phyloP scores from a whole-genome alignment of 1,140 invertebrate genomes.

The Trichonephila inaurata region DNA sequence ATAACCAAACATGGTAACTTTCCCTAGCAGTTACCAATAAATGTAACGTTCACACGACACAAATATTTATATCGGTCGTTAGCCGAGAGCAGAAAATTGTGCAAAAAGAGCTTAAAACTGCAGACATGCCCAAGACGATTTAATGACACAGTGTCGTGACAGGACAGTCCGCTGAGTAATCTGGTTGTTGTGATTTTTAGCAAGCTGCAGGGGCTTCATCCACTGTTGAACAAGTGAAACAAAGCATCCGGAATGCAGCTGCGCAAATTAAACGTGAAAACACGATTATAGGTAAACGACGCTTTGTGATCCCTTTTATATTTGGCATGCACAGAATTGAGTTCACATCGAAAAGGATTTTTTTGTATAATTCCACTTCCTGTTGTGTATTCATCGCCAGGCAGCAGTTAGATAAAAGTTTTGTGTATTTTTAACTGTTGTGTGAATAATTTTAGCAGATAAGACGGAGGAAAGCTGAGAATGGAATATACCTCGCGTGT shows the following conservation, averaged over 20 bases:
- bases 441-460: too few relatives aligned
- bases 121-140: constrained; percentile 18
- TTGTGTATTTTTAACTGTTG: too few relatives aligned
- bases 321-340: background rate
- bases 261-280: constrained; percentile 4
- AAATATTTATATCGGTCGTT: background rate
- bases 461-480: too few relatives aligned
- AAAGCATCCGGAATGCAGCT: constrained; percentile 2
- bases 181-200: constrained; percentile 29
- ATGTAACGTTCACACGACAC: background rate
- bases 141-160: background rate
- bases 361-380: background rate
- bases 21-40: background rate
- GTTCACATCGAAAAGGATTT: background rate
- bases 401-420: too few relatives aligned
- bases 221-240: constrained; percentile 7
- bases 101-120: background rate
- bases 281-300: background rate
- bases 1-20: background rate
- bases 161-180: background rate
- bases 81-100: background rate
- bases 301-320: background rate
- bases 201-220: background rate
- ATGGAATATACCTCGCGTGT: too few relatives aligned
- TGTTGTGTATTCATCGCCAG: background rate